Evolutionary conservation across 2,797 vertebrate species (phyloP), one percentile per base, ranked within the genome.

Genomic region (Myotis myotis): DNA sequence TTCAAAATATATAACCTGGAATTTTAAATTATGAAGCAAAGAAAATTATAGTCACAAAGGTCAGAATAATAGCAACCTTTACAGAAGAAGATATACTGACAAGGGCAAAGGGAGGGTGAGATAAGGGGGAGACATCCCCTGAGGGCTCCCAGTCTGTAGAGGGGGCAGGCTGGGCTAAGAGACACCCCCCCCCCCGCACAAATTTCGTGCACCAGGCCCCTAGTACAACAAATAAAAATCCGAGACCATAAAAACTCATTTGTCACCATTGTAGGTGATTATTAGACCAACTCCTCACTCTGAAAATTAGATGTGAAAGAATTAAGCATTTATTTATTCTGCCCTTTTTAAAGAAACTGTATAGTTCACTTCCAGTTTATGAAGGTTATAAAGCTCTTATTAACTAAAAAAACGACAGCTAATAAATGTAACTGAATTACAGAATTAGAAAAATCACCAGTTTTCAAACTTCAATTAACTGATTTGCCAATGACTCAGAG

Each of bases 1-100:
- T 91, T 83, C 82, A 83, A 38, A 8, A 53, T 72, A 38, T 51
- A 64, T n/a, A 55, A 49, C 25, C 33, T 84, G 8, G 57, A 64
- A 85, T 91, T 94, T 94, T 51, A 84, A 91, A 93, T 68, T 81
- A 96, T 19, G 38, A 88, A 72, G 49, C 11, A 89, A 96, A 85
- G 33, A 91, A 94, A 95, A 79, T 44, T 16, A 76, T 17, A 68
- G 22, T 83, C 51, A 87, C 68, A 93, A 91, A 89, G 17, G 20
- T 82, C 33, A 82, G 44, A 55, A 82, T 25, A 82, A 74, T 8
- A 76, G 7, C 57, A 60, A 80, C n/a, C 36, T 89, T 36, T 78
- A 95, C 47, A 57, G 33, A 92, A 22, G 49, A 23, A 19, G 6
- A 87, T 30, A 87, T 80, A n/a, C 15, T 71, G 16, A 87, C 41